A percentile compares a stretch with the other conserved stretches of the same genome.
Evolutionary conservation across 2,797 vertebrate species (phyloP).

Genomic region (Mus spretus): DNA sequence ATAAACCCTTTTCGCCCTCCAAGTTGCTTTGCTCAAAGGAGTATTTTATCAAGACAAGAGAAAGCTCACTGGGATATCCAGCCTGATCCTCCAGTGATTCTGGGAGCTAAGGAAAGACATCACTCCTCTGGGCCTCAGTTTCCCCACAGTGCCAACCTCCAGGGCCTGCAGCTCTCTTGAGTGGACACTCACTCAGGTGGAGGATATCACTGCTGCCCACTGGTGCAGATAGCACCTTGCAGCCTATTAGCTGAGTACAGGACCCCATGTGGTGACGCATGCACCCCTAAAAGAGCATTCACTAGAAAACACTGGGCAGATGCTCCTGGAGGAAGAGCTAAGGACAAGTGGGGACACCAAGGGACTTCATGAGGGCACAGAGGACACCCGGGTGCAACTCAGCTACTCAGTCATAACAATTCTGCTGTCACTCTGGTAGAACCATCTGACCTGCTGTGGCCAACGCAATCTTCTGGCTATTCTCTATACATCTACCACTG

Average conservation of each 20-base stretch:
- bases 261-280: neutral
- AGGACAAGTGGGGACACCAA: neutral
- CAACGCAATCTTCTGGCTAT: neutral
- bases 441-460: accelerated
- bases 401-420: neutral
- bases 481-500: neutral
- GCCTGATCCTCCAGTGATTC: neutral
- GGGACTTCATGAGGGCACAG: neutral
- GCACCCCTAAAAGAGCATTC: neutral
- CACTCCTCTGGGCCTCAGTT: neutral
- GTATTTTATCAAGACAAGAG: neutral
- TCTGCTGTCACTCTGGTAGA: neutral
- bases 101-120: neutral
- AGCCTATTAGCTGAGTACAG: too few relatives aligned
- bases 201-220: neutral
- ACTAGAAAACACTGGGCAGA: neutral
- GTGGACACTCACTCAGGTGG: neutral
- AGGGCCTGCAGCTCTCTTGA: neutral
- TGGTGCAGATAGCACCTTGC: neutral
- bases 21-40: neutral
- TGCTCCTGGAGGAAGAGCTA: neutral
- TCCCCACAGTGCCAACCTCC: neutral
- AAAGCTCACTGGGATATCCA: neutral
- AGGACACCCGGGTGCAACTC: neutral
- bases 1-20: neutral